These are phyloP conservation scores for Steatocranus sp. DNA, from an alignment of 2,797 vertebrate species.

Conservation along the genomic window DNA sequence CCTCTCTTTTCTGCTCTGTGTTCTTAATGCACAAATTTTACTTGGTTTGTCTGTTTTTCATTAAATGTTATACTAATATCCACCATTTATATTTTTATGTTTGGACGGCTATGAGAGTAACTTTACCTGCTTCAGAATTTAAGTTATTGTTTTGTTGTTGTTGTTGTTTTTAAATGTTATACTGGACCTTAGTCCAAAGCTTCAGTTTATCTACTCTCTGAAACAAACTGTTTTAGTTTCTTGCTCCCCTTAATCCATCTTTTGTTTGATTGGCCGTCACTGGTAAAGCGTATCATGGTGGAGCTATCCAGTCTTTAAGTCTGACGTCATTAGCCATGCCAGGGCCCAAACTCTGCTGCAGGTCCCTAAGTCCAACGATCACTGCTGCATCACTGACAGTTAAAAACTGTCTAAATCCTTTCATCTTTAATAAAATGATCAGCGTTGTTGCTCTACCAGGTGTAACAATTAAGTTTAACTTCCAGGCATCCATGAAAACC, in stretches of 20 bases:
- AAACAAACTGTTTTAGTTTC: not conserved
- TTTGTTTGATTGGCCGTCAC: not conserved
- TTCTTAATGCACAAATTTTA: not conserved
- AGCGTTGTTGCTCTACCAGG: not conserved
- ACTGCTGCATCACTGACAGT: not conserved
- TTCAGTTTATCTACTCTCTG: not conserved
- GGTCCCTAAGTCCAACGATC: not conserved
- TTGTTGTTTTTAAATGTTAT: not conserved
- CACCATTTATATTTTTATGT: not conserved
- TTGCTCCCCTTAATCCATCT: not conserved
- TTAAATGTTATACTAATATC: not conserved
- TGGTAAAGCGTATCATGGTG: not conserved
- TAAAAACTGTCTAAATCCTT: not conserved
- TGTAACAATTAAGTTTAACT: not conserved
- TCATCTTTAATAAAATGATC: not conserved
- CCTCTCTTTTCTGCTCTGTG: not conserved
- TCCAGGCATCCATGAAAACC: not conserved
- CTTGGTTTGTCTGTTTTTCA: not conserved
- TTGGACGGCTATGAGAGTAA: not conserved
- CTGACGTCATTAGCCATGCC: not conserved
- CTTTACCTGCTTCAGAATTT: not conserved
- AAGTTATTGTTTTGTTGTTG: not conserved
- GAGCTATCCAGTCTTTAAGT: not conserved
- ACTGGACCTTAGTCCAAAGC: not conserved
- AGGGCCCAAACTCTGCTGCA: not conserved